Percentiles rank a stretch among this genome's conserved stretches.
Evolutionary conservation across 2,888 invertebrate species (phyloP).

Genomic region (Ophion ellenae): DNA sequence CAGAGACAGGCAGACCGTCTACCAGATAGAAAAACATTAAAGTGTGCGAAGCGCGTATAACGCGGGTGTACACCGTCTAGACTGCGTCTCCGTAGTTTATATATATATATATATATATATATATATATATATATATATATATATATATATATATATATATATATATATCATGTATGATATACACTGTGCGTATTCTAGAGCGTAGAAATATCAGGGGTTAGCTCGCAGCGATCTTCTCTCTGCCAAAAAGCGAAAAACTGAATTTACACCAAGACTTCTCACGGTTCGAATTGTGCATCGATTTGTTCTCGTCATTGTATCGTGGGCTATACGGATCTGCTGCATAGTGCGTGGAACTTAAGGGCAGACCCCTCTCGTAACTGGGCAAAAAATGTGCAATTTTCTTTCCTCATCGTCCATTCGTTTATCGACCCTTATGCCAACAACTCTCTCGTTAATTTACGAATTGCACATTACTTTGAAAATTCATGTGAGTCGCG

Average conservation of each 20-base stretch:
- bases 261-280: slow-evolving; percentile 23
- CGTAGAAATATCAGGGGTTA: slow-evolving; percentile 27
- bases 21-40: slow-evolving; percentile 17
- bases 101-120: slow-evolving; percentile 31
- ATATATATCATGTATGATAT: slow-evolving; percentile 29
- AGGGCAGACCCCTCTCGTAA: background rate
- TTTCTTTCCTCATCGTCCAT: background rate
- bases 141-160: slow-evolving; percentile 37
- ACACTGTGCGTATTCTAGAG: slow-evolving; percentile 33
- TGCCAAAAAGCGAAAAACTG: slow-evolving; percentile 20
- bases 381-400: background rate
- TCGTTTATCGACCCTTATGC: too few relatives aligned
- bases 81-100: slow-evolving; percentile 45
- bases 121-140: slow-evolving; percentile 24
- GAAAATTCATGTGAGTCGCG: too few relatives aligned
- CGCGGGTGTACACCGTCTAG: slow-evolving; percentile 74
- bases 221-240: slow-evolving; percentile 41
- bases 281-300: slow-evolving; percentile 3
- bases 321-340: background rate
- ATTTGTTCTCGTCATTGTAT: slow-evolving; percentile 8
- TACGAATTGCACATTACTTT: too few relatives aligned
- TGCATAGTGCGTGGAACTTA: background rate
- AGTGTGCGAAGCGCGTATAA: slow-evolving; percentile 45
- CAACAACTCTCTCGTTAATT: too few relatives aligned
- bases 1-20: slow-evolving; percentile 8